These are phyloP conservation scores for Istiophorus platypterus DNA, from an alignment of 2,113 vertebrate genomes.

Conservation along the genomic window DNA sequence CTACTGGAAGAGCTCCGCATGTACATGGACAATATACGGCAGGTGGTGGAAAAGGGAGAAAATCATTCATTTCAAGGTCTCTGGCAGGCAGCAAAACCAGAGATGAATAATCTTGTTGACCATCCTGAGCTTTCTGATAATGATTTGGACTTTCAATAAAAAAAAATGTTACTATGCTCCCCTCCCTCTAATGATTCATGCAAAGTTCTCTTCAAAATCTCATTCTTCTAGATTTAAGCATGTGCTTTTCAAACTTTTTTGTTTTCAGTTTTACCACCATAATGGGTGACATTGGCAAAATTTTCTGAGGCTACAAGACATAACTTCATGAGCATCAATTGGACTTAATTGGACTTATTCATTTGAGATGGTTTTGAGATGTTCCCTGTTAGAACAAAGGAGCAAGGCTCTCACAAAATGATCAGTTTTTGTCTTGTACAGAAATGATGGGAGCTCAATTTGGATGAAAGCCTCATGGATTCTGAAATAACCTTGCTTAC, in stretches of 20 bases:
- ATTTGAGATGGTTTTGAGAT: background rate
- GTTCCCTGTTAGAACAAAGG: background rate
- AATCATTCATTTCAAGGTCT: background rate
- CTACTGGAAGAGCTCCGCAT: background rate
- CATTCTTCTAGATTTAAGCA: background rate
- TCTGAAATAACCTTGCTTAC: constrained; percentile 11
- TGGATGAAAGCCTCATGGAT: background rate
- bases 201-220: background rate
- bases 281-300: background rate
- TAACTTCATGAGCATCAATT: background rate
- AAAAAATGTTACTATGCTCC: background rate
- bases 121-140: background rate
- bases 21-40: background rate
- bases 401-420: background rate
- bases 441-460: constrained; percentile 1
- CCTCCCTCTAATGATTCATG: background rate
- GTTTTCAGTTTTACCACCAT: background rate
- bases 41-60: background rate
- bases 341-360: background rate
- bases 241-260: background rate
- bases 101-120: constrained; percentile 4
- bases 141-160: background rate
- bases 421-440: constrained; percentile 16
- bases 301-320: background rate
- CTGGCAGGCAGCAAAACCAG: background rate